Base-by-base conservation (phyloP, 2,888 invertebrate species). In the Eupithecia abbreviata region DNA sequence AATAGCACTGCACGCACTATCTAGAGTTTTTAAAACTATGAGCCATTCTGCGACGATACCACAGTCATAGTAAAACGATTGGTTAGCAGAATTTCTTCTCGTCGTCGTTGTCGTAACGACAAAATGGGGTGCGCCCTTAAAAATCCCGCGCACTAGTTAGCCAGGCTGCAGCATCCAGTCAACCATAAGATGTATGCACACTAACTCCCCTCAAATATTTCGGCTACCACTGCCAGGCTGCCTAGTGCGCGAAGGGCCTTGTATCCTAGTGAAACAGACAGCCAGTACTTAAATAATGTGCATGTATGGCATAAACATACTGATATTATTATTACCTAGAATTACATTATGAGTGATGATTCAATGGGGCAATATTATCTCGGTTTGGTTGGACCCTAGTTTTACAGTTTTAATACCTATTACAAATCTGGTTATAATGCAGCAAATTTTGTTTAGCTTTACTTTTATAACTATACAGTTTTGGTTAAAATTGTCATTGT, bases 331-430 rank as follows among this genome's bases (percentile, higher is more conserved):
- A 62, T 49, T 47, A 47, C 47, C 30, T 69, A 18, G 47, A 47
- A 18, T 45, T 49, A 69, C 18, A 7, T 69, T 72, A 62, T 76
- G 76, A 78, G 74, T 78, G n/a, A n/a, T n/a, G n/a, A 78, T 77
- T 69, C 72, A 75, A 69, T 76, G 80, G 79, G 79, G 78, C 76
- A 73, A 66, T 65, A 70, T 73, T 41, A 66, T 74, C 72, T 30
- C 30, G 30, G 10, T 62, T 62, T 62, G 58, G 45, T 82, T 82
- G 81, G 82, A 81, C 81, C 82, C 81, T 58, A 10, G 55, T 43
- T 78, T 72, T 10, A 62, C 62, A 62, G 62, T 62, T 62, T 30
- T 55, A 55, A 7, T 15, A 45, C 6, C 45, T 49, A 58, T 58
- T 12, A 62, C 62, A 30, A 42, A 66, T 66, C 15, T 15, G 7